Conservation (phyloP, 1,140 invertebrate genomes). For the Eurosta solidaginis region DNA sequence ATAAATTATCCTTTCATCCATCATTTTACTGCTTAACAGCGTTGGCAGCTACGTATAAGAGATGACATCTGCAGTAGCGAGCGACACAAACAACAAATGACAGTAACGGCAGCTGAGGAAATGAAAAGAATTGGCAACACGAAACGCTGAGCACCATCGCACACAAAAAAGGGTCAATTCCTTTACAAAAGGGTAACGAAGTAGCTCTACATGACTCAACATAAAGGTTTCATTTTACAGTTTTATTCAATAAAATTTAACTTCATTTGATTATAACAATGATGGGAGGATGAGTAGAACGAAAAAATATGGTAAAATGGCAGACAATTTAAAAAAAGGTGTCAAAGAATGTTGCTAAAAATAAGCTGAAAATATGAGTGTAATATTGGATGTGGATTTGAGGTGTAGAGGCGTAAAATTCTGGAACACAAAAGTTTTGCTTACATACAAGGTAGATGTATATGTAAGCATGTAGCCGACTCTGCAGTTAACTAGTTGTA, state of each 20-base stretch:
- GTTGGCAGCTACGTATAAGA: neutral
- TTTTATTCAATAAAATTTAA: slow-evolving; percentile 55
- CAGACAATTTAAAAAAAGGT: neutral
- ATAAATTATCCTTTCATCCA: slow-evolving; percentile 59
- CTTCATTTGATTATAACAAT: slow-evolving; percentile 42
- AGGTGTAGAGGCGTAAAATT: neutral
- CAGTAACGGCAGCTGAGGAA: neutral
- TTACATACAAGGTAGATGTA: neutral
- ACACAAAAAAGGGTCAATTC: slow-evolving; percentile 14
- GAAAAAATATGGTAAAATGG: neutral
- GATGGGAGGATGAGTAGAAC: neutral
- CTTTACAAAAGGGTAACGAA: slow-evolving; percentile 22
- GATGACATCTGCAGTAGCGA: slow-evolving; percentile 41
- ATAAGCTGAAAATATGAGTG: neutral
- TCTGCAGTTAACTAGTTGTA: too few relatives aligned
- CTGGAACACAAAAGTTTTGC: neutral
- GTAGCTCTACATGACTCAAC: slow-evolving; percentile 58
- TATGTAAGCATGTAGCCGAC: too few relatives aligned
- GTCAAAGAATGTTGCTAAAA: neutral
- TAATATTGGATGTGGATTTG: too few relatives aligned
- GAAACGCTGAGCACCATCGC: neutral
- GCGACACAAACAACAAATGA: neutral
- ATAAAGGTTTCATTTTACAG: slow-evolving; percentile 50
- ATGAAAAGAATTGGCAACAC: neutral
- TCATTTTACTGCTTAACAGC: slow-evolving; percentile 41